phyloP scores from a whole-genome alignment of 2,797 vertebrate species.

The Rhinophrynus dorsalis region DNA sequence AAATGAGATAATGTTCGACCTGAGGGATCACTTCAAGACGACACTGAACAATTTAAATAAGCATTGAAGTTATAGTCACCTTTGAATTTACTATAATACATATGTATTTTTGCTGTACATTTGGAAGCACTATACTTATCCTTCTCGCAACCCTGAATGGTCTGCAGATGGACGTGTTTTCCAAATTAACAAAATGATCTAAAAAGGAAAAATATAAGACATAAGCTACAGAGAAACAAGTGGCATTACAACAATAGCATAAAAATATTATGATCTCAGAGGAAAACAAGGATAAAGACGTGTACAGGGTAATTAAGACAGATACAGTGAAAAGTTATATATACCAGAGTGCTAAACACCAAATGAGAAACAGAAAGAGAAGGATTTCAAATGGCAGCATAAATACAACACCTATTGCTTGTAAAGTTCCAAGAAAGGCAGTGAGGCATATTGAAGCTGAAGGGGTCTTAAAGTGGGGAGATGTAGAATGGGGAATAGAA shows the following conservation, averaged over 20 bases:
- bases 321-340: not conserved
- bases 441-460: conserved; percentile 19
- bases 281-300: not conserved
- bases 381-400: conserved; percentile 15
- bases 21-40: too few relatives aligned
- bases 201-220: too few relatives aligned
- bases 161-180: too few relatives aligned
- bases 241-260: not conserved
- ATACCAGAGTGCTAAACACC: not conserved
- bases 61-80: too few relatives aligned
- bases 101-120: too few relatives aligned
- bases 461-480: conserved; percentile 15
- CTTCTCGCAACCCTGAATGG: too few relatives aligned
- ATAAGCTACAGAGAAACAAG: too few relatives aligned
- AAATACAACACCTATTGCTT: conserved; percentile 17
- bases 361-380: conserved; percentile 14
- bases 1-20: too few relatives aligned
- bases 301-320: not conserved
- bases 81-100: too few relatives aligned
- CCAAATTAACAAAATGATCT: too few relatives aligned
- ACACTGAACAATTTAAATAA: too few relatives aligned
- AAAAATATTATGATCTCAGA: not conserved
- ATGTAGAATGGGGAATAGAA: not conserved
- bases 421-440: conserved; percentile 13
- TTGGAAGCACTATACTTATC: too few relatives aligned